phyloP scores from a whole-genome alignment of 2,797 vertebrate genomes.

The Pseudochirops cupreus region DNA sequence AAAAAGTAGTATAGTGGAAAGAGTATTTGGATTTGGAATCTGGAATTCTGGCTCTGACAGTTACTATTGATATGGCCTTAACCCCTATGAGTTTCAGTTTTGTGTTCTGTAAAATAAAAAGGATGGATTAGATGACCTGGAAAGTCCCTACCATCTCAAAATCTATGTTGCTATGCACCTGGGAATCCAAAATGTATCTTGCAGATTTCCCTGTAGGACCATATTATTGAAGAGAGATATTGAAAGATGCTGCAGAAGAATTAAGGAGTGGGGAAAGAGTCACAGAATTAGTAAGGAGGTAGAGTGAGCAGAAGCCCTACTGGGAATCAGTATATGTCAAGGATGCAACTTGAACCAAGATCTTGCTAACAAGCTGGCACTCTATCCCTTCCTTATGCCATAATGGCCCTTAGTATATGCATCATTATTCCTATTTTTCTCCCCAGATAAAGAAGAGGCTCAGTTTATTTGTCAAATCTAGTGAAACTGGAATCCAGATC shows the following conservation, averaged over 20 bases:
- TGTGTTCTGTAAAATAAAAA: not conserved
- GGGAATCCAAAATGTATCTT: not conserved
- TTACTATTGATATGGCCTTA: not conserved
- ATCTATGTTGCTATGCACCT: not conserved
- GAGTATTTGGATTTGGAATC: not conserved
- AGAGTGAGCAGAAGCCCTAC: not conserved
- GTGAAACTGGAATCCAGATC: not conserved
- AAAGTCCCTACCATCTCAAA: not conserved
- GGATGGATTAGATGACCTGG: not conserved
- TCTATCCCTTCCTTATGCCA: not conserved
- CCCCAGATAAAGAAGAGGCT: not conserved
- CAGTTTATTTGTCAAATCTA: not conserved
- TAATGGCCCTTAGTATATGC: not conserved
- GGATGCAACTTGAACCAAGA: not conserved
- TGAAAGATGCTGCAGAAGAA: not conserved
- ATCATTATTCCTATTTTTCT: not conserved
- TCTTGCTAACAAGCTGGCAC: not conserved
- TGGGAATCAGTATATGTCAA: not conserved
- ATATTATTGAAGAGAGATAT: not conserved
- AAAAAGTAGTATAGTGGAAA: not conserved
- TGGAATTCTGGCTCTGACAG: not conserved
- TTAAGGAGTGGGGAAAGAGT: not conserved
- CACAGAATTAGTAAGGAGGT: not conserved
- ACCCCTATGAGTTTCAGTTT: not conserved
- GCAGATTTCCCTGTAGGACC: not conserved